Conservation (phyloP, 2,113 vertebrate genomes). For the Pomatostomus ruficeps region DNA sequence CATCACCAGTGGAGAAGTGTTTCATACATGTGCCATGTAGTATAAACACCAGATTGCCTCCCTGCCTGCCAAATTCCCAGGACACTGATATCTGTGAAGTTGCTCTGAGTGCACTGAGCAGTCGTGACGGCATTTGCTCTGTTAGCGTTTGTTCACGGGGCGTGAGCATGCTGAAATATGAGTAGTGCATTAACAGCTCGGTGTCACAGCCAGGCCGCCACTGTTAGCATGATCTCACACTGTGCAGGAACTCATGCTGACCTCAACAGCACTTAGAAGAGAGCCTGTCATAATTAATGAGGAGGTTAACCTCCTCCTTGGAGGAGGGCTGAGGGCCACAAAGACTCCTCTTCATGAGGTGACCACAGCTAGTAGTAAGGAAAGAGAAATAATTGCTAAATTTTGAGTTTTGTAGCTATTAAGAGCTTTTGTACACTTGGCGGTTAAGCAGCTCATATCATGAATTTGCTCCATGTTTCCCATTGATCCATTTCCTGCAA, state of each 20-base stretch:
- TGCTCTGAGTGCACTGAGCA: neutral
- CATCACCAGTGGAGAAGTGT: neutral
- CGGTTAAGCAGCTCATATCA: neutral
- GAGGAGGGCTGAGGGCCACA: neutral
- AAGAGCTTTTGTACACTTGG: neutral
- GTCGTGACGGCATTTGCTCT: rapidly evolving
- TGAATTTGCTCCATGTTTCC: neutral
- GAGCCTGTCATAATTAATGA: neutral
- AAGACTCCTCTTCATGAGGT: neutral
- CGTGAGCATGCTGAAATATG: neutral
- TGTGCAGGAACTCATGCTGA: neutral
- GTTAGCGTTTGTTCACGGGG: neutral
- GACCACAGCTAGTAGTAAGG: neutral
- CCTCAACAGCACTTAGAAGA: neutral
- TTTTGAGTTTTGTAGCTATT: neutral
- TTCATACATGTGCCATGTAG: neutral
- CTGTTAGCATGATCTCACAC: neutral
- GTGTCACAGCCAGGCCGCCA: neutral
- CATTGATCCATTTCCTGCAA: neutral
- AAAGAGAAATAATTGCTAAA: neutral
- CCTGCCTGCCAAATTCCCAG: conserved; percentile 19
- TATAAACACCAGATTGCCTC: conserved; percentile 24
- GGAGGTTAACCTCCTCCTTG: neutral
- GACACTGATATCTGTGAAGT: neutral
- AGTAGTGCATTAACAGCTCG: neutral